Evolutionary conservation across 1,140 invertebrate genomes (phyloP).

Genomic region (Drosophila equinoxialis): DNA sequence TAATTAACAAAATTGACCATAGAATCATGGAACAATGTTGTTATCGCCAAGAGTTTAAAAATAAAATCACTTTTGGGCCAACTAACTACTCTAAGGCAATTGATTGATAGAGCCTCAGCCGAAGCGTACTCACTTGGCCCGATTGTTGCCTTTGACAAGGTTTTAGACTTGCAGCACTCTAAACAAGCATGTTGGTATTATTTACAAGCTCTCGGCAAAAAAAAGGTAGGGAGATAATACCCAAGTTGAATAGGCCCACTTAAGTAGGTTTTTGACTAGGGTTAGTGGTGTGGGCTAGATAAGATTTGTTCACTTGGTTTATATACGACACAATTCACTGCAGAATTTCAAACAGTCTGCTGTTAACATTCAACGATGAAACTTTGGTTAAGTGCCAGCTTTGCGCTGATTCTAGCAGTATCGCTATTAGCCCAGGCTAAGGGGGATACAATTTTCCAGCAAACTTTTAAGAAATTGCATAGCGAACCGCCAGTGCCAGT

Average conservation of each 20-base stretch:
- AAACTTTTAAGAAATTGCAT: constrained; percentile 61
- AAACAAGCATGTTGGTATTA: constrained; percentile 20
- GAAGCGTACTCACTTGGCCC: not conserved
- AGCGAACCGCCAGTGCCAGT: constrained; percentile 50
- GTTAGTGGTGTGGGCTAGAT: constrained; percentile 27
- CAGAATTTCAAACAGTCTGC: constrained; percentile 36
- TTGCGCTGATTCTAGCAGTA: constrained; percentile 41
- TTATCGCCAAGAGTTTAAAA: not conserved
- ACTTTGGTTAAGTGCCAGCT: constrained; percentile 28
- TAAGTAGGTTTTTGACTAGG: not conserved
- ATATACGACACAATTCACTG: constrained; percentile 22
- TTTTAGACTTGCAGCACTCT: not conserved
- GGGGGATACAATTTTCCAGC: constrained; percentile 52
- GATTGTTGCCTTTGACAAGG: not conserved
- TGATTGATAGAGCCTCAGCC: not conserved
- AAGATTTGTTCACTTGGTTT: constrained; percentile 49
- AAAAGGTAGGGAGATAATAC: constrained; percentile 26
- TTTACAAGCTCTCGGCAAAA: constrained; percentile 44
- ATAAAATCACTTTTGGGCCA: not conserved
- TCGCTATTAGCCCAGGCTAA: constrained; percentile 27
- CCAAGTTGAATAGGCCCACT: constrained; percentile 41
- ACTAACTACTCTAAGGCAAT: not conserved
- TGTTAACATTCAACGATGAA: constrained; percentile 50
- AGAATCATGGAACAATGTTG: too few relatives aligned
- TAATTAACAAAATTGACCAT: too few relatives aligned